Evolutionary conservation across 2,888 invertebrate genomes (phyloP).

Genomic region (Torymus auratus): DNA sequence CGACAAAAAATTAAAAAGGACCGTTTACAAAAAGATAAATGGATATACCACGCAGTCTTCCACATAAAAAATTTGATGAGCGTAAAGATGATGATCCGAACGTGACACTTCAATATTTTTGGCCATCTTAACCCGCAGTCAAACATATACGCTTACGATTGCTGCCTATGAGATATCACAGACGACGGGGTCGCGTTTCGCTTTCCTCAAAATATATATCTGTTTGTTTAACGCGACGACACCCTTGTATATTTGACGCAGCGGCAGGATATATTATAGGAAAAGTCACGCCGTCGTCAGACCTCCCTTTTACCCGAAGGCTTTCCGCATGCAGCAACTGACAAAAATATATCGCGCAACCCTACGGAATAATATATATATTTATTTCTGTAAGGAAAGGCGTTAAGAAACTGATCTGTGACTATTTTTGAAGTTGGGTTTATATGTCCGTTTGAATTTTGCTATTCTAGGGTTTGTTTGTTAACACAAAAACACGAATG

Average conservation of each 20-base stretch:
- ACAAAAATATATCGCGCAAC: not conserved
- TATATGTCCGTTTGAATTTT: too few species aligned
- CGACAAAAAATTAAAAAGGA: too few species aligned
- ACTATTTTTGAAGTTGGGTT: too few species aligned
- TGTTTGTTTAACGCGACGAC: constrained; percentile 37
- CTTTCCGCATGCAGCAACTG: not conserved
- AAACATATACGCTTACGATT: not conserved
- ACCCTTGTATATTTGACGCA: not conserved
- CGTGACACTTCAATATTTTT: constrained; percentile 8
- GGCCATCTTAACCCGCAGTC: constrained; percentile 5
- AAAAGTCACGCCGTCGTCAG: not conserved
- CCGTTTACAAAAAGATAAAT: too few species aligned
- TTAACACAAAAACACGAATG: too few species aligned
- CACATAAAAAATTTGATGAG: not conserved
- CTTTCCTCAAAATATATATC: constrained; percentile 32
- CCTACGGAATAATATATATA: constrained; percentile 15
- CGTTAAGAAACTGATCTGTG: not conserved
- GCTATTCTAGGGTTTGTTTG: too few species aligned
- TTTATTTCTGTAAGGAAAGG: not conserved
- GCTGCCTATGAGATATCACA: not conserved
- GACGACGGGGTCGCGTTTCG: not conserved
- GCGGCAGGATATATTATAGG: not conserved
- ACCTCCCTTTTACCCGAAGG: not conserved
- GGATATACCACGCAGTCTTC: too few species aligned
- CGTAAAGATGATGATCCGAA: not conserved